A percentile compares a stretch with the other conserved stretches of the same genome.
phyloP scores from a whole-genome alignment of 2,888 invertebrate genomes.

The Drosophila colorata region DNA sequence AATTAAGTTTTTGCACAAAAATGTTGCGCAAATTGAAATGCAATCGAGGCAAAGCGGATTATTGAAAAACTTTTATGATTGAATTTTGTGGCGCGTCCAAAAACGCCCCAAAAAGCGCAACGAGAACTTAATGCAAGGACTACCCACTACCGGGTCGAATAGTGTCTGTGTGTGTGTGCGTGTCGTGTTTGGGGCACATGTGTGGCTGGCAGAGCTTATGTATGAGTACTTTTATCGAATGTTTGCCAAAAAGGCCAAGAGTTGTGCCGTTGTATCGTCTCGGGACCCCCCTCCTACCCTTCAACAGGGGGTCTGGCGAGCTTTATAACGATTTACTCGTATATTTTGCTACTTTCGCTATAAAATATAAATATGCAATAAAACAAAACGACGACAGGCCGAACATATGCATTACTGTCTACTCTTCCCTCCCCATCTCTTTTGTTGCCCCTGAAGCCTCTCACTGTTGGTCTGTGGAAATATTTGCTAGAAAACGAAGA shows the following conservation, averaged over 20 bases:
- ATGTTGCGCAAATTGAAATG: slow-evolving; percentile 82
- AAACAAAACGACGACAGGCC: slow-evolving; percentile 81
- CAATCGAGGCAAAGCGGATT: slow-evolving; percentile 81
- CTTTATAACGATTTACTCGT: slow-evolving; percentile 75
- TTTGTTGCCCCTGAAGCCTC: not conserved
- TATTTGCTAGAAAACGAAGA: slow-evolving; percentile 80
- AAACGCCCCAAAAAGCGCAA: slow-evolving; percentile 58
- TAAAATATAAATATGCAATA: slow-evolving; percentile 83
- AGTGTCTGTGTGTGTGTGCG: slow-evolving; percentile 10
- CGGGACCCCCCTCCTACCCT: not conserved
- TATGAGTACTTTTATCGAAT: slow-evolving; percentile 61
- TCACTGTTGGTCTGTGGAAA: slow-evolving; percentile 31
- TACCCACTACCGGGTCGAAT: not conserved
- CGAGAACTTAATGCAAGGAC: slow-evolving; percentile 66
- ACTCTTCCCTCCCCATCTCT: not conserved
- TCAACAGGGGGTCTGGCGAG: slow-evolving; percentile 18
- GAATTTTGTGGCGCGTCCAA: slow-evolving; percentile 70
- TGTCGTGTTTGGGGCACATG: slow-evolving; percentile 60
- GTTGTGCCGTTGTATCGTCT: slow-evolving; percentile 31
- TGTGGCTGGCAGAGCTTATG: slow-evolving; percentile 74
- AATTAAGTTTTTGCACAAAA: slow-evolving; percentile 83
- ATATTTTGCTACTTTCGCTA: slow-evolving; percentile 81
- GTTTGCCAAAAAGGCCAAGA: slow-evolving; percentile 65
- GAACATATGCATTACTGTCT: slow-evolving; percentile 73
- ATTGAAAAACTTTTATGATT: slow-evolving; percentile 82